A percentile compares a stretch with the other conserved stretches of the same genome.
Evolutionary conservation across 2,888 invertebrate genomes (phyloP).

Genomic region (Lasioglossum oenotherae): DNA sequence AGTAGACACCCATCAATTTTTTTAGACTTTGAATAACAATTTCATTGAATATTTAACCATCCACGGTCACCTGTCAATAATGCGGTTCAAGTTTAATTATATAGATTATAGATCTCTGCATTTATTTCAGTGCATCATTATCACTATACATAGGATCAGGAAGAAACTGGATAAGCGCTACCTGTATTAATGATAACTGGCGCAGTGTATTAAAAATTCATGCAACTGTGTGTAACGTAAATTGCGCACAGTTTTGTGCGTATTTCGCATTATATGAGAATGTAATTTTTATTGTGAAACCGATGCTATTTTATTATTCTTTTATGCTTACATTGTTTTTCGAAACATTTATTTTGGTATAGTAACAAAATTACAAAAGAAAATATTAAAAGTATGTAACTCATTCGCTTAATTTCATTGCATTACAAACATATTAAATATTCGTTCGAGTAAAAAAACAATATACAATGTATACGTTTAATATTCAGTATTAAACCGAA

Average conservation of each 20-base stretch:
- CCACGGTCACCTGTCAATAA: no score
- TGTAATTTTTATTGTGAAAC: not conserved
- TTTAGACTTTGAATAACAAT: no score
- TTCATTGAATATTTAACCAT: no score
- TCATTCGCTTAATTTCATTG: not conserved
- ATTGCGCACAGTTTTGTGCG: no score
- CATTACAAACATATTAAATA: conserved; percentile 5
- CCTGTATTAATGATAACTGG: not conserved
- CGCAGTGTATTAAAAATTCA: not conserved
- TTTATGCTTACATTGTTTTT: conserved; percentile 1
- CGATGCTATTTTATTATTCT: not conserved
- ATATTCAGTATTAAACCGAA: not conserved
- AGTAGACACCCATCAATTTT: no score
- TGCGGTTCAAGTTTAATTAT: not conserved
- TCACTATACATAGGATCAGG: not conserved
- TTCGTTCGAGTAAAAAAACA: not conserved
- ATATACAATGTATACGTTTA: not conserved
- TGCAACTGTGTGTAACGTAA: not conserved
- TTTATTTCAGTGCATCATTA: not conserved
- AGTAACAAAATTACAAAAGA: not conserved
- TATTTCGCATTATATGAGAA: not conserved
- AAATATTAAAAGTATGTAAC: not conserved
- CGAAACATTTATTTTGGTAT: not conserved
- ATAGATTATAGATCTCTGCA: not conserved
- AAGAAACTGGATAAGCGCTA: not conserved